Evolutionary conservation across 2,888 invertebrate species (phyloP).

Genomic region (Harpalus rufipes): DNA sequence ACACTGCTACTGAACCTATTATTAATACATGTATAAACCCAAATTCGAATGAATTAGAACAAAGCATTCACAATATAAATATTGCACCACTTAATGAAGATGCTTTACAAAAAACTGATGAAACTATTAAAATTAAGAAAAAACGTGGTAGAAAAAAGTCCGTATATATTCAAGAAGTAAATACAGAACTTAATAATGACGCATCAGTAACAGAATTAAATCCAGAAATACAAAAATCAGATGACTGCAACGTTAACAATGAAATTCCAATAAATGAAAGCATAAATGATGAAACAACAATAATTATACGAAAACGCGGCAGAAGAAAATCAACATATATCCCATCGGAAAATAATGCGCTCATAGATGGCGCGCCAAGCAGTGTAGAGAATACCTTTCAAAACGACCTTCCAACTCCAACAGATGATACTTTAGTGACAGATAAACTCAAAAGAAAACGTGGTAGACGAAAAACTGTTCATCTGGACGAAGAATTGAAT

Average conservation of each 20-base stretch:
- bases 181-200: not conserved
- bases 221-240: not conserved
- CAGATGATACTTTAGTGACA: not conserved
- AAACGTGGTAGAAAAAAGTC: conserved; percentile 21
- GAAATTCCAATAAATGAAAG: not conserved
- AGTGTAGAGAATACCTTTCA: not conserved
- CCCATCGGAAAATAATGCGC: not conserved
- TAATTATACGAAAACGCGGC: not conserved
- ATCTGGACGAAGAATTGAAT: not conserved
- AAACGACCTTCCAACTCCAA: not conserved
- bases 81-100: not conserved
- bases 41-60: not conserved
- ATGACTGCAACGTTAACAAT: not conserved
- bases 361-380: not conserved
- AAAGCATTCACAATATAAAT: not conserved
- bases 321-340: not conserved
- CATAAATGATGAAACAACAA: not conserved
- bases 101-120: not conserved
- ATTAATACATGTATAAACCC: not conserved
- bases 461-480: not conserved
- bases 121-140: conserved; percentile 4
- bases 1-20: conserved; percentile 13
- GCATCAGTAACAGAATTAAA: not conserved
- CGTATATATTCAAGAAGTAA: not conserved
- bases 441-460: conserved; percentile 12